Base-by-base conservation (phyloP, 2,888 invertebrate species). In the Standfussiana lucernea region DNA sequence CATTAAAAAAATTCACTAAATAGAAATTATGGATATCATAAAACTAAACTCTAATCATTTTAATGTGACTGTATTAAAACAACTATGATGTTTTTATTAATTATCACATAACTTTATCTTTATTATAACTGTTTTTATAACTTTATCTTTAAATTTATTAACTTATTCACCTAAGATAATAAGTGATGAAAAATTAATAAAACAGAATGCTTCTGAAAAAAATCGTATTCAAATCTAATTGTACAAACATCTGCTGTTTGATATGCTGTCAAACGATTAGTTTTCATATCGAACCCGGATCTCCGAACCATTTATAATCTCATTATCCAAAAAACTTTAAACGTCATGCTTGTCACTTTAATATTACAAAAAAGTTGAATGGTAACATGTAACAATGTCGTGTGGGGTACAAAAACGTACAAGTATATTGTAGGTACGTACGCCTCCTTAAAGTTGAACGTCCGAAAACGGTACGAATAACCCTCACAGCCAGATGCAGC, bases 401-500 rank as follows among this genome's bases (percentile, higher is more conserved):
- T 80, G 79, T 83, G 79, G 84, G 82, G 71, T 61, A 90, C 89
- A 95, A 93, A 94, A 93, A 93, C 89, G 79, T 83, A 18, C 88
- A 78, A 11, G 32, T 21, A 91, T 88, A 84, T 88, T 85, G 83
- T 61, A 68, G 42, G 2, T 64, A 90, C 92, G 2, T 64, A 90
- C 92, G 91, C 90, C 92, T 91, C 77, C 85, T 88, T 79, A 73
- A 91, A 92, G 94, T 94, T 94, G 93, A 93, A 93, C 82, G 93
- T 77, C 91, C 94, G 91, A 89, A 73, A 42, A 73, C 78, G 82
- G 88, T 86, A 86, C 70, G 67, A 79, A 72, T 79, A 32, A 84
- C 81, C 83, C 87, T 89, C 89, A 84, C 76, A 82, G 84, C 79
- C 80, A 77, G 86, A 89, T 89, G 83, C 74, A 82, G 79, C 82